phyloP scores from a whole-genome alignment of 2,113 vertebrate genomes.

The Gambusia affinis region DNA sequence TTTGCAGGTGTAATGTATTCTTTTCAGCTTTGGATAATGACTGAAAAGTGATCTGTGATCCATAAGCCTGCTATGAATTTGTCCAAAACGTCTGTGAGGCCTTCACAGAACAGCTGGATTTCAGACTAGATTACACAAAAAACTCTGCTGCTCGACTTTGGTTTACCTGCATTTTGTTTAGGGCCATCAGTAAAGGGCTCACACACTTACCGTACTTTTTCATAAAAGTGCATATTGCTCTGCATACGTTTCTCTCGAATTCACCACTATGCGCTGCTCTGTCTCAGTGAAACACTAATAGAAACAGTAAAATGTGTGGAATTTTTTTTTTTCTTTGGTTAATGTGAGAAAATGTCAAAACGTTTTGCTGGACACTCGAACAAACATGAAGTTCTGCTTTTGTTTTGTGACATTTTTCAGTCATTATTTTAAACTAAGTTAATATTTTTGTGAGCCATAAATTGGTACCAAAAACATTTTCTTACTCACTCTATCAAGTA shows the following conservation, averaged over 20 bases:
- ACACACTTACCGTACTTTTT: too few species aligned
- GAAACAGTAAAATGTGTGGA: not conserved
- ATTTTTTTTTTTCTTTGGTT: too few species aligned
- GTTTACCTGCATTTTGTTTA: not conserved
- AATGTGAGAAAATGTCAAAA: not conserved
- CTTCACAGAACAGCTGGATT: not conserved
- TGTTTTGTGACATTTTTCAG: not conserved
- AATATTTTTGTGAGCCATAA: conserved; percentile 12
- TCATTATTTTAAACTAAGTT: not conserved
- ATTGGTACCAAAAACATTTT: conserved; percentile 2
- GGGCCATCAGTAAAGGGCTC: too few species aligned
- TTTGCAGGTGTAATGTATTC: not conserved
- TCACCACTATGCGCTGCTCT: too few species aligned
- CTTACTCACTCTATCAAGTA: not conserved
- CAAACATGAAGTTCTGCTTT: not conserved
- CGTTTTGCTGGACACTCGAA: not conserved
- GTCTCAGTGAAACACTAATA: not conserved
- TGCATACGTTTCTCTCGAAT: not conserved
- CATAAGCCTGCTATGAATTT: not conserved
- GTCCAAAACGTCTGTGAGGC: not conserved
- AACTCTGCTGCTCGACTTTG: not conserved
- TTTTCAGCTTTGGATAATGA: not conserved
- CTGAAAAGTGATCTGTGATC: not conserved
- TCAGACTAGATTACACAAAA: not conserved
- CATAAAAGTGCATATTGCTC: too few species aligned